Conservation (phyloP, 1,140 invertebrate genomes). For the Aphelinus atriplicis region DNA sequence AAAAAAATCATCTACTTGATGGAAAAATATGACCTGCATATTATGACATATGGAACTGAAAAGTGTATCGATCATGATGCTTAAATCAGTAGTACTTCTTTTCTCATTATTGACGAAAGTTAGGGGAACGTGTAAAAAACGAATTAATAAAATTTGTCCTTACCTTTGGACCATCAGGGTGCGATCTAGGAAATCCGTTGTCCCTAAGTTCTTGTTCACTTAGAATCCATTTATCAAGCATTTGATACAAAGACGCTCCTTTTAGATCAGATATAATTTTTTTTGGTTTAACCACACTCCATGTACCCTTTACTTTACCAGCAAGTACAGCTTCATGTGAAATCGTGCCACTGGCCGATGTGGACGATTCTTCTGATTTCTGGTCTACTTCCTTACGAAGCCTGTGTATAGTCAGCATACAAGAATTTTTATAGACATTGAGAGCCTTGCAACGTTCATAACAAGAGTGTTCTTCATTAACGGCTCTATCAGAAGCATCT, state of each 20-base stretch:
- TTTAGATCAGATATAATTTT: slow-evolving; percentile 62
- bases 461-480: slow-evolving; percentile 81
- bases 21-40: too few species aligned
- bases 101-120: not conserved
- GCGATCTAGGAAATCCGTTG: slow-evolving; percentile 85
- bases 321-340: slow-evolving; percentile 75
- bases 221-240: slow-evolving; percentile 71
- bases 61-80: too few species aligned
- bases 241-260: slow-evolving; percentile 57
- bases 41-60: too few species aligned
- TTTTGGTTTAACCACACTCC: slow-evolving; percentile 75
- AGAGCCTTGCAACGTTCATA: slow-evolving; percentile 82
- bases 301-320: slow-evolving; percentile 75
- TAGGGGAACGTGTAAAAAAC: slow-evolving; percentile 14
- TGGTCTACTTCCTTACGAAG: slow-evolving; percentile 74
- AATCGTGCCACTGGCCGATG: slow-evolving; percentile 57
- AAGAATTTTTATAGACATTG: slow-evolving; percentile 86
- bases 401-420: slow-evolving; percentile 81
- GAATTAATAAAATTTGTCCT: slow-evolving; percentile 15
- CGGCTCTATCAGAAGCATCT: slow-evolving; percentile 72
- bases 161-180: slow-evolving; percentile 65
- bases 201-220: slow-evolving; percentile 80
- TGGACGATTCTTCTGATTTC: slow-evolving; percentile 58
- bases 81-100: too few species aligned
- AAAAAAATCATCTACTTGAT: too few species aligned